Evolutionary conservation across 2,888 invertebrate species (phyloP).

Genomic region (Teinopalpus imperialis): DNA sequence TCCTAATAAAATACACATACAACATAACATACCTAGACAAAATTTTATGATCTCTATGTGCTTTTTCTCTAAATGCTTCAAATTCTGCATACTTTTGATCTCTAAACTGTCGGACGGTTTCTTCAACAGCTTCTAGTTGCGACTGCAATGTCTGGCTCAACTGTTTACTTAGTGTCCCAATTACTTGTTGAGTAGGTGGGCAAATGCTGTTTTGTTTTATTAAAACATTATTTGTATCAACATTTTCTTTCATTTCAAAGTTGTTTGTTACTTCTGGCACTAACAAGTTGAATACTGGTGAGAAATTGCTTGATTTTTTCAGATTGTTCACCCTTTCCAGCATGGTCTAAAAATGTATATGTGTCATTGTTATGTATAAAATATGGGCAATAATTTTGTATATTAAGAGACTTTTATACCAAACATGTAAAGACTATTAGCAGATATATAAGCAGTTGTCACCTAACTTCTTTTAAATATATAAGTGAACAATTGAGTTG

Average conservation of each 20-base stretch:
- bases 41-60: conserved; percentile 87
- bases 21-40: conserved; percentile 83
- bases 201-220: conserved; percentile 59
- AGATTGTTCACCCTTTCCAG: conserved; percentile 82
- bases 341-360: conserved; percentile 82
- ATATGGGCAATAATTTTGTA: too few species aligned
- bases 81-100: conserved; percentile 88
- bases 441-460: too few species aligned
- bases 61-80: conserved; percentile 87
- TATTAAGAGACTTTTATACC: too few species aligned
- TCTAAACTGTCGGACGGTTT: conserved; percentile 87
- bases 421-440: too few species aligned
- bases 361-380: too few species aligned
- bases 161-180: conserved; percentile 84
- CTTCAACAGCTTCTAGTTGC: conserved; percentile 87
- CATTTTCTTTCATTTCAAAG: conserved; percentile 74
- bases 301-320: conserved; percentile 85
- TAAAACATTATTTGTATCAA: conserved; percentile 65
- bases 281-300: conserved; percentile 87
- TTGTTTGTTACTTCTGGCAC: conserved; percentile 80
- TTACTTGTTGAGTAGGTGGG: conserved; percentile 76
- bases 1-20: too few species aligned
- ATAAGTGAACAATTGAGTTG: too few species aligned
- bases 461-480: too few species aligned
- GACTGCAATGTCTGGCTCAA: conserved; percentile 86